Base-by-base conservation (phyloP, 1,140 invertebrate genomes). In the Drosophila takahashii region DNA sequence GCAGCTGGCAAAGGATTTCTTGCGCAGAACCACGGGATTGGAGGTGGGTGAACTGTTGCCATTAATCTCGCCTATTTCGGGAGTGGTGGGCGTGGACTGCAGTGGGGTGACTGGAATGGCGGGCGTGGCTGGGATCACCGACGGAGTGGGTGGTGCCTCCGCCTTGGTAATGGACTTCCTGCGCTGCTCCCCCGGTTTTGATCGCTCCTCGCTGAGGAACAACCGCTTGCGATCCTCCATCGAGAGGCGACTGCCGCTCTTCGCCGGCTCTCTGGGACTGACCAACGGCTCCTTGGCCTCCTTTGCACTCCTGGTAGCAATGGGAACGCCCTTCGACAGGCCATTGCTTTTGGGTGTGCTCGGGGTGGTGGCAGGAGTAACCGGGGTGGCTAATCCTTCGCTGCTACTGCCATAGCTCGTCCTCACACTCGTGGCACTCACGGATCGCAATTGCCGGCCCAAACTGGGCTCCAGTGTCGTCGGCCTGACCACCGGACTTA, bases 11-110 rank as follows among this genome's bases (percentile, higher is more conserved):
- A 91, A 93, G 57, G 92, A 95, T 92, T 93, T 95, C 91, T 92
- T 94, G 84, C 90, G 93, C 91, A 93, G 92, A 90, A 93, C 93
- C 73, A 93, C 93, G 0, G 57, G 72, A 52, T 62, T 66, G 13
- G 76, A 41, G 9, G 54, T 64, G 39, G 58, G 67, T 34, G 71
- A 74, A 1, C 22, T 15, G 29, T 73, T 73, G 1, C 61, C 70
- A 51, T 77, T 81, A 36, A 45, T 22, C n/a, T 60, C 71, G 15
- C 41, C 34, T 4, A 57, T 53, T 7, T 81, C 66, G 16, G 61
- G 48, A 0, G 72, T 54, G n/a, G 59, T 57, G 16, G 41, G 51
- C 11, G 69, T 59, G 1, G 29, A 32, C 29, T 1, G 29, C 7
- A 32, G 7, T 32, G 59, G 58, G 27, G 41, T 56, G 10, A 51